phyloP scores from a whole-genome alignment of 2,797 vertebrate genomes.

The Eremophila alpestris region DNA sequence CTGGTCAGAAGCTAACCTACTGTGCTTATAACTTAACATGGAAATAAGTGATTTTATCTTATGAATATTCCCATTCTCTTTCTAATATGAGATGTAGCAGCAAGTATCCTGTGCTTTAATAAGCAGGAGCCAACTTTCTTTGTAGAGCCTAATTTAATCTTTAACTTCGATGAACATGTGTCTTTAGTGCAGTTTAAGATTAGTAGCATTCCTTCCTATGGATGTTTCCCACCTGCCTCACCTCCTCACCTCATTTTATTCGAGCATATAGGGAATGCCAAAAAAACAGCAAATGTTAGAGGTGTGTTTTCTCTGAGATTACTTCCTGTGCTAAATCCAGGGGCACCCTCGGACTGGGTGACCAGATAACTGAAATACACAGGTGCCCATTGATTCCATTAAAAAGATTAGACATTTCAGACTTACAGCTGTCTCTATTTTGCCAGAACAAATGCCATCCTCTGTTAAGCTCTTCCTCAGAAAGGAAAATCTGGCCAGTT shows the following conservation, averaged over 20 bases:
- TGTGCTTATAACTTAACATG: not conserved
- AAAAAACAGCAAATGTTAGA: not conserved
- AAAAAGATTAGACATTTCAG: slow-evolving; percentile 21
- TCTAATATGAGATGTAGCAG: not conserved
- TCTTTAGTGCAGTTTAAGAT: not conserved
- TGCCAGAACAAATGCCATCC: slow-evolving; percentile 51
- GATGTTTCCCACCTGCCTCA: not conserved
- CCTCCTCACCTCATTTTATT: not conserved
- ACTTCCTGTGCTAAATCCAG: not conserved
- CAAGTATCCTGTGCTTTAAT: not conserved
- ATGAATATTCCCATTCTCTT: not conserved
- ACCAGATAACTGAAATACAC: not conserved
- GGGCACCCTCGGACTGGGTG: not conserved
- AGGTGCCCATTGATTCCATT: not conserved
- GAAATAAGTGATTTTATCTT: not conserved
- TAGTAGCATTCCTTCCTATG: not conserved
- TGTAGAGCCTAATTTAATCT: not conserved
- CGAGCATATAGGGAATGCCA: not conserved
- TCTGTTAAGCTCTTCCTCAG: slow-evolving; percentile 20
- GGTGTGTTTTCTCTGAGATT: slow-evolving; percentile 22
- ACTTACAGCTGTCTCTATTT: not conserved
- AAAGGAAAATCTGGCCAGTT: slow-evolving; percentile 37
- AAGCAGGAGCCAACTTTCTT: not conserved
- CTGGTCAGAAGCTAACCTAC: not conserved
- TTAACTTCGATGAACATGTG: not conserved